phyloP scores from a whole-genome alignment of 2,113 vertebrate genomes.

The Psilopogon haemacephalus region DNA sequence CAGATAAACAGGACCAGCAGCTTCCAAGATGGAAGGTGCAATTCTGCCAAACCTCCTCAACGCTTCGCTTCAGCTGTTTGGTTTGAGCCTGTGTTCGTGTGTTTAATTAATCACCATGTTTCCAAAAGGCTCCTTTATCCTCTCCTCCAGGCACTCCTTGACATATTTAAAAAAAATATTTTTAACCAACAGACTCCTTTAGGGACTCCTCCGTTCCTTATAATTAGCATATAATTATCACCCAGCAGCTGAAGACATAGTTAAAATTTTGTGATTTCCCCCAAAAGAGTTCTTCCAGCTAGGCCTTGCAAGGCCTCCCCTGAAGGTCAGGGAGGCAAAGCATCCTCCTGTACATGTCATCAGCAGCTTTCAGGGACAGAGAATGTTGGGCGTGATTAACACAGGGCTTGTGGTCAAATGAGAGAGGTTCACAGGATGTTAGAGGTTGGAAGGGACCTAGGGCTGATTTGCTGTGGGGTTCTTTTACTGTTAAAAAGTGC shows the following conservation, averaged over 20 bases:
- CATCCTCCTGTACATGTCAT: neutral
- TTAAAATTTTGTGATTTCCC: constrained; percentile 47
- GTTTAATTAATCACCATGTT: constrained; percentile 48
- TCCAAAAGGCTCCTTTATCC: neutral
- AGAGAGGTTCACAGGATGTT: neutral
- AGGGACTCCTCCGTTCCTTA: constrained; percentile 19
- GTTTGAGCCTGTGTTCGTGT: constrained; percentile 3
- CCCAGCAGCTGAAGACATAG: constrained; percentile 45
- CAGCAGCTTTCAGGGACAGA: neutral
- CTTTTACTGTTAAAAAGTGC: neutral
- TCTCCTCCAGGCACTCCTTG: constrained; percentile 54
- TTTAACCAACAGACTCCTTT: constrained; percentile 41
- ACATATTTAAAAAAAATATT: constrained; percentile 59
- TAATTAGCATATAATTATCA: constrained; percentile 64
- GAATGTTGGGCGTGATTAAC: neutral
- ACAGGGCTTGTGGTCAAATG: neutral
- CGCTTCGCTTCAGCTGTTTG: constrained; percentile 1
- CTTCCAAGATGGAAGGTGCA: constrained; percentile 36
- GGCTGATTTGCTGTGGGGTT: rapidly evolving
- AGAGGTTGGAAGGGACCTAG: no score
- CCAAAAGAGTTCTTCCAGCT: neutral
- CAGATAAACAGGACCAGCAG: neutral
- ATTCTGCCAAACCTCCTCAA: neutral
- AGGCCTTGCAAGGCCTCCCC: neutral
- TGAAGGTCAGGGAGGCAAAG: neutral